Evolutionary conservation across 37 sponge, comb jelly and placozoan species (phyloP).

Genomic region (Geodia barretti): DNA sequence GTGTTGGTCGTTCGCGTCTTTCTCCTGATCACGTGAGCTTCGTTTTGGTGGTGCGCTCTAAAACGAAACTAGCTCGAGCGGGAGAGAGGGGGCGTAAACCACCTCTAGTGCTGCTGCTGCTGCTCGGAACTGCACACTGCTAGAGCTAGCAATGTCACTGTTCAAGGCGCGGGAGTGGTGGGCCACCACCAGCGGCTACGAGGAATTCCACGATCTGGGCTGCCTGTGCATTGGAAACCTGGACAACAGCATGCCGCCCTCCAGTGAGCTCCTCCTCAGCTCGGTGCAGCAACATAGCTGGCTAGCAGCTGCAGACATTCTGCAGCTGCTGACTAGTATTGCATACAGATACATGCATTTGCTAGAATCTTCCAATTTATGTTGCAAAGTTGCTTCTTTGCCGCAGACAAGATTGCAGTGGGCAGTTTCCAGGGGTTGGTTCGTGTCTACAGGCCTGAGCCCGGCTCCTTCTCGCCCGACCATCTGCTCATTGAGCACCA

Average conservation of each 20-base stretch:
- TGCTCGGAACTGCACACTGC: neutral
- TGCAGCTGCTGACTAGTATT: too few relatives aligned
- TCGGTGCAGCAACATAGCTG: too few relatives aligned
- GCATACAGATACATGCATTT: neutral
- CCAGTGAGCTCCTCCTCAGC: neutral
- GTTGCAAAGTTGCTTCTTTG: neutral
- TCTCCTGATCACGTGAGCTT: neutral
- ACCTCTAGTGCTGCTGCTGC: too few relatives aligned
- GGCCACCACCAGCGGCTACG: conserved; percentile 69
- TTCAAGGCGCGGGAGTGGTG: conserved; percentile 90
- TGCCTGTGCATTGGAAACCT: conserved; percentile 58
- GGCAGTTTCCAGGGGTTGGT: conserved; percentile 86
- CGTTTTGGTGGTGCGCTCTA: neutral
- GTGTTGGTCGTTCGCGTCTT: too few relatives aligned
- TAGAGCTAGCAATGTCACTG: conserved; percentile 70
- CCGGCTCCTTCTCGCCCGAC: conserved; percentile 51
- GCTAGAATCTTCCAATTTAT: neutral
- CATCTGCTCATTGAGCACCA: conserved; percentile 84
- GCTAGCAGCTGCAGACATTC: too few relatives aligned
- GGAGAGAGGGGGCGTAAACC: neutral
- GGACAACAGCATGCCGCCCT: conserved; percentile 50
- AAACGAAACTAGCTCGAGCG: neutral
- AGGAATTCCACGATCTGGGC: conserved; percentile 84
- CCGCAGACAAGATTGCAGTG: conserved; percentile 74
- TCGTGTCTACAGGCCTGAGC: conserved; percentile 77